A percentile compares a stretch with the other conserved stretches of the same genome.
These are phyloP conservation scores for Zaprionus obscuricornis DNA, from an alignment of 2,888 invertebrate genomes.

Conservation along the genomic window DNA sequence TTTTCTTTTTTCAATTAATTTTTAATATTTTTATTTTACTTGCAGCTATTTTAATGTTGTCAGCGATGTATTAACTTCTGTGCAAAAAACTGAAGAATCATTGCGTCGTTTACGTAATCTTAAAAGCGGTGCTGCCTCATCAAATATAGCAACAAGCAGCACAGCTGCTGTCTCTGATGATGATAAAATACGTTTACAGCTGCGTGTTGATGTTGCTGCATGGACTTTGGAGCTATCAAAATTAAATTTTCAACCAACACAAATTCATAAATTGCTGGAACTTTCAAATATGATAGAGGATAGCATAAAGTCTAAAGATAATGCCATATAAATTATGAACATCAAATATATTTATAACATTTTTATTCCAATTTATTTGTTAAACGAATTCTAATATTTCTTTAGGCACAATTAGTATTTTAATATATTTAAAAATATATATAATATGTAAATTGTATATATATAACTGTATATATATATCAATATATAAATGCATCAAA, in stretches of 20 bases:
- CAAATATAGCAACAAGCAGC: conserved; percentile 53
- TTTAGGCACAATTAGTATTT: conserved; percentile 67
- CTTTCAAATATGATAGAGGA: conserved; percentile 87
- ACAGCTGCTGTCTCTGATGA: conserved; percentile 90
- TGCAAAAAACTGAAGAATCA: conserved; percentile 97
- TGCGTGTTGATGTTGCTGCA: conserved; percentile 92
- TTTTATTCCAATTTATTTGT: conserved; percentile 63
- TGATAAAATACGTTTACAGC: conserved; percentile 96
- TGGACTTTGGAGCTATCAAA: conserved; percentile 87
- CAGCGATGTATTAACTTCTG: conserved; percentile 94
- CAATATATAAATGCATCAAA: conserved; percentile 67
- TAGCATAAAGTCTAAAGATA: conserved; percentile 84
- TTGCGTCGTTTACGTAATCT: conserved; percentile 94
- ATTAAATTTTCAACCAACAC: conserved; percentile 85
- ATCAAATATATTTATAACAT: conserved; percentile 20
- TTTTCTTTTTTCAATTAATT: not conserved
- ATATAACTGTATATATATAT: conserved; percentile 39
- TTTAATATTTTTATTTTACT: conserved; percentile 30
- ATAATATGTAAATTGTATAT: conserved; percentile 53
- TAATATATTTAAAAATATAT: conserved; percentile 33
- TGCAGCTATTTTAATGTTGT: conserved; percentile 89
- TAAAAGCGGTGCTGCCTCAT: conserved; percentile 86
- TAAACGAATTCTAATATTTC: conserved; percentile 47
- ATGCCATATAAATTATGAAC: not conserved
- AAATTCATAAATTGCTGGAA: conserved; percentile 86